These are phyloP conservation scores for Masticophis lateralis DNA, from an alignment of 2,797 vertebrate genomes.

Conservation along the genomic window DNA sequence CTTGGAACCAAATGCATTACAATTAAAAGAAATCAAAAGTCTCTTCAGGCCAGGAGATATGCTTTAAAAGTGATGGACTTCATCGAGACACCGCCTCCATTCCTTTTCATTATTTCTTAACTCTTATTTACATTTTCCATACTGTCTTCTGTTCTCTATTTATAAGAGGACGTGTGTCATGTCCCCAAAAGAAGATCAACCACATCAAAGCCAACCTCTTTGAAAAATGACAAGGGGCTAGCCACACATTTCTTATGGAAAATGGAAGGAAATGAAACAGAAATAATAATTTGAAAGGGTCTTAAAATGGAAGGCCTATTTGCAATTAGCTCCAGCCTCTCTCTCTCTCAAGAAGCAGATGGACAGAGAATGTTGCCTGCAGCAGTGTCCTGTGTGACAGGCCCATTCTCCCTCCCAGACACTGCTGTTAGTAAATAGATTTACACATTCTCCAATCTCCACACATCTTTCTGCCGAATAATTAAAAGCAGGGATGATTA, in stretches of 20 bases:
- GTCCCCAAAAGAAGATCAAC: constrained; percentile 27
- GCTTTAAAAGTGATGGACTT: constrained; percentile 59
- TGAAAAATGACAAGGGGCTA: constrained; percentile 52
- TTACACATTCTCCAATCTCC: constrained; percentile 92
- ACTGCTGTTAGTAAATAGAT: constrained; percentile 93
- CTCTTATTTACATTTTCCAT: constrained; percentile 41
- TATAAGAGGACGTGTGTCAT: constrained; percentile 43
- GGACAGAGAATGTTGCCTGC: constrained; percentile 77
- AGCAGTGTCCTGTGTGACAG: constrained; percentile 79
- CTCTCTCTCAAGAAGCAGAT: constrained; percentile 73
- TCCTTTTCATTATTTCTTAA: constrained; percentile 49
- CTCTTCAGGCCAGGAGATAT: constrained; percentile 55
- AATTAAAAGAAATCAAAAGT: constrained; percentile 37
- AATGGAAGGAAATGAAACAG: constrained; percentile 59
- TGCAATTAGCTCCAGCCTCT: constrained; percentile 60
- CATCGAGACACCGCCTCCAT: constrained; percentile 6
- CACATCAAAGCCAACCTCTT: constrained; percentile 34
- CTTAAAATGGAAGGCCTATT: constrained; percentile 48
- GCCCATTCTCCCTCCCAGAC: constrained; percentile 78
- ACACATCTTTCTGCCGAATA: constrained; percentile 93
- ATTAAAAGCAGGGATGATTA: constrained; percentile 98
- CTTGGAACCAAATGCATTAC: constrained; percentile 45
- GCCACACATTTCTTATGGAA: constrained; percentile 40
- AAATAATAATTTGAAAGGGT: constrained; percentile 56
- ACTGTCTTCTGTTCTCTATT: constrained; percentile 48